Conservation (phyloP, 1,140 invertebrate species). For the Calliphora vicina region DNA sequence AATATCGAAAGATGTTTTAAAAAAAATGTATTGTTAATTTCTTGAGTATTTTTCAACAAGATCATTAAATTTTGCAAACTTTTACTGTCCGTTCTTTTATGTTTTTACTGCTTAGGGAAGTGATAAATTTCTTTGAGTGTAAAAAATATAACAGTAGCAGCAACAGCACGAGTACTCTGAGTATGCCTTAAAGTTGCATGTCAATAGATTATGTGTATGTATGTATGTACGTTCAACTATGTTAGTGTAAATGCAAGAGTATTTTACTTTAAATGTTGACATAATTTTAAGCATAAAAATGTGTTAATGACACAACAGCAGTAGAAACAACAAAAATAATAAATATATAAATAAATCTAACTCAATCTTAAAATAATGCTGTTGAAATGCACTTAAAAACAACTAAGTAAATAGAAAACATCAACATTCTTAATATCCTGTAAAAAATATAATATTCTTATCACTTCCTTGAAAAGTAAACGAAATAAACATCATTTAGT, state of each 20-base stretch:
- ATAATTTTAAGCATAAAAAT: not conserved
- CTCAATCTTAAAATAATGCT: not conserved
- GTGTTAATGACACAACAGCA: constrained; percentile 30
- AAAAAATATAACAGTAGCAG: not conserved
- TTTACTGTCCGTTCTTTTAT: too few species aligned
- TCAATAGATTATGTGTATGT: not conserved
- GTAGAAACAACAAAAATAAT: too few species aligned
- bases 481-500: not conserved
- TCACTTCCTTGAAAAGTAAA: not conserved
- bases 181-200: constrained; percentile 26
- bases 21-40: too few species aligned
- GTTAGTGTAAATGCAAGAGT: too few species aligned
- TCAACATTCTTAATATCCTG: not conserved
- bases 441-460: not conserved
- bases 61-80: too few species aligned
- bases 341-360: too few species aligned
- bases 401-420: not conserved
- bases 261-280: not conserved
- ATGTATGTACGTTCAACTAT: not conserved
- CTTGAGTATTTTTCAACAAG: too few species aligned
- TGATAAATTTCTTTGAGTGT: not conserved
- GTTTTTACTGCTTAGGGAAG: too few species aligned
- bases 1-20: too few species aligned
- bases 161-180: not conserved
- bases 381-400: not conserved